Percentiles rank a stretch among this genome's conserved stretches.
These are phyloP conservation scores for Talpa occidentalis DNA, from an alignment of 2,113 vertebrate genomes.

Conservation along the genomic window DNA sequence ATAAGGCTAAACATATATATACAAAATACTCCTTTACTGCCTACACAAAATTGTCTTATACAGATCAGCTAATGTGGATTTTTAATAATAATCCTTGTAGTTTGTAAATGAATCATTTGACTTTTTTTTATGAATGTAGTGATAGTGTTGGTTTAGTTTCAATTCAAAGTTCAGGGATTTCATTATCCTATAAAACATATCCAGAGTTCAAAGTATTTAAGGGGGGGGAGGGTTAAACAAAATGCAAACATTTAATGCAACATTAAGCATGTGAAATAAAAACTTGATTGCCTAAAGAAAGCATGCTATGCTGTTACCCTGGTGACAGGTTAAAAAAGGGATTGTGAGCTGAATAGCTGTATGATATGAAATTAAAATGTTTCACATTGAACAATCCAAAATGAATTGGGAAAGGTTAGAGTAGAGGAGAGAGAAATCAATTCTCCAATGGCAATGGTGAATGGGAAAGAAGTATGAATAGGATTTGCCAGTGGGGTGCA, in stretches of 20 bases:
- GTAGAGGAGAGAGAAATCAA: slow-evolving; percentile 96
- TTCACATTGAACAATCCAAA: slow-evolving; percentile 97
- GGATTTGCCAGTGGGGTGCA: slow-evolving; percentile 97
- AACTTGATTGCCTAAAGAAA: slow-evolving; percentile 89
- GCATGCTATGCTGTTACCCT: slow-evolving; percentile 90
- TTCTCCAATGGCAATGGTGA: slow-evolving; percentile 94
- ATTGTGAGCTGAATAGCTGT: slow-evolving; percentile 90
- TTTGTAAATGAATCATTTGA: slow-evolving; percentile 80
- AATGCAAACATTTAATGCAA: slow-evolving; percentile 90
- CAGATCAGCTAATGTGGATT: slow-evolving; percentile 71
- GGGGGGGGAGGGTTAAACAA: slow-evolving; percentile 86
- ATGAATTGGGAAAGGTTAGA: slow-evolving; percentile 94
- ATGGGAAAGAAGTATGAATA: slow-evolving; percentile 94
- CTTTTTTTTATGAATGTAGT: slow-evolving; percentile 81
- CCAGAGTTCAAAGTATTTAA: slow-evolving; percentile 86
- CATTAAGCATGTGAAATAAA: slow-evolving; percentile 91
- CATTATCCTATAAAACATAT: slow-evolving; percentile 84
- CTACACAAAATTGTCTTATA: slow-evolving; percentile 68
- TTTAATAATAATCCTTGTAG: slow-evolving; percentile 82
- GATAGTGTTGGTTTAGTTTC: slow-evolving; percentile 79
- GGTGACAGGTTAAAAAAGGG: slow-evolving; percentile 91
- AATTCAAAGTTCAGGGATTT: slow-evolving; percentile 84
- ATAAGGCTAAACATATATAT: slow-evolving; percentile 52
- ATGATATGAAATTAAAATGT: slow-evolving; percentile 99
- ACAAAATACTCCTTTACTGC: slow-evolving; percentile 68